Base-by-base conservation (phyloP, 2,113 vertebrate genomes). In the Ellobius talpinus region DNA sequence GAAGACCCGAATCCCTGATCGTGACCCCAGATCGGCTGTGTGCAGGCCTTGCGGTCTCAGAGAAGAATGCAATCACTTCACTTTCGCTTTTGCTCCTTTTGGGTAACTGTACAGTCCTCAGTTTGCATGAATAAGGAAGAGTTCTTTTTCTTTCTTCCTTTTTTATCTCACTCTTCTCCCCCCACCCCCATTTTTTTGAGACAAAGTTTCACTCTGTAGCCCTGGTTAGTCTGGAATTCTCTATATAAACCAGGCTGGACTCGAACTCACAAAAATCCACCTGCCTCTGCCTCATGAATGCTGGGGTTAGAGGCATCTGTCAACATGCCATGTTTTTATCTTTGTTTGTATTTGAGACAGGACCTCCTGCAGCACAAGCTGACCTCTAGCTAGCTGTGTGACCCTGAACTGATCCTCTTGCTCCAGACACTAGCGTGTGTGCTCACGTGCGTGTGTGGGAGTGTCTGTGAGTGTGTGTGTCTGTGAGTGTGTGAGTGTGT, bases 41-140 rank as follows among this genome's bases (percentile, higher is more conserved):
- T 50, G 39, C 72, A 39, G 88, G 58, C 74, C 82, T 76, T 52
- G 2, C 1, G 3, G 90, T 33, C 63, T 50, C 16, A 42, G 26
- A 74, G 68, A 77, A 93, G 89, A 88, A 77, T 47, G 58, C 4
- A 4, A 1, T 47, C 5, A 68, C 84, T 94, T 91, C 94, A 95
- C 93, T 96, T 97, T 96, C 94, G 23, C 84, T 96, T 97, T 97
- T 86, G 66, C 33, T 79, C 82, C 65, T 9, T 21, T 23, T 26
- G 70, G 74, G 16, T 16, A 78, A 74, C 39, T 12, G 24, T 14
- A 23, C 63, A 42, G 31, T 70, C 82, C 89, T 90, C 72, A 33
- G 24, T 39, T n/a, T 31, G 63, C 19, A 91, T 45, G 26, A 74
- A 55, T 39, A 29, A 23, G 63, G 50, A 47, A n/a, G 23, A 55